Base-by-base conservation (phyloP, 2,888 invertebrate genomes). In the Bembecia ichneumoniformis region DNA sequence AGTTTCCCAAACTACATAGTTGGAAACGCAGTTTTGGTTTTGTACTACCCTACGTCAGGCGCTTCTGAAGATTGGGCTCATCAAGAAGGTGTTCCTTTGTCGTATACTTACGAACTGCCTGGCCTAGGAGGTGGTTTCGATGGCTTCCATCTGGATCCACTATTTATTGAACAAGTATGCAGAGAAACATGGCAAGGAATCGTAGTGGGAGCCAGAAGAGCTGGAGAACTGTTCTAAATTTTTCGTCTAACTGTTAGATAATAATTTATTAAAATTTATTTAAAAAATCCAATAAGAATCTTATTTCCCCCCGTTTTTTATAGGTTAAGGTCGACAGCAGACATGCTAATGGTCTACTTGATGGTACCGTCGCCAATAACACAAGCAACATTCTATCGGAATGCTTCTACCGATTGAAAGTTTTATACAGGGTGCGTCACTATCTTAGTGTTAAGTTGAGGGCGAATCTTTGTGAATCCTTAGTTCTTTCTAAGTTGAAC, bases 51-150 rank as follows among this genome's bases (percentile, higher is more conserved):
- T 1, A 89, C 90, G 0, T 67, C 90, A 16, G 93, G 93, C 10
- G 90, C 90, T 15, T 88, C 91, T 58, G 90, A 91, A 63, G 93
- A 93, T 60, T 93, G 90, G 69, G 90, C 90, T 1, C 89, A 89
- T 63, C 88, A 63, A 1, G 74, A 79, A 9, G 89, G 88, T 0
- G 87, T 91, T 47, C 88, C 89, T 0, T 68, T 92, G 11, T 64
- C 90, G 0, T 92, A 90, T 55, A 92, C 92, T 3, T 84, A 90
- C 60, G 92, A 93, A 69, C 65, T 93, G 51, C 91, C 92, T 0
- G 89, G 89, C 50, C 88, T 91, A 16, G 58, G 68, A 5, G 57
- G 62, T 3, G 74, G 74, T 2, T 55, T 58, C 0, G 16, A 67
- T 46, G 91, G 91, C 1, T 93, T 92, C 68, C 77, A 90, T 62